A percentile compares a stretch with the other conserved stretches of the same genome.
phyloP scores from a whole-genome alignment of 2,797 vertebrate genomes.

The Gallinago stenura region DNA sequence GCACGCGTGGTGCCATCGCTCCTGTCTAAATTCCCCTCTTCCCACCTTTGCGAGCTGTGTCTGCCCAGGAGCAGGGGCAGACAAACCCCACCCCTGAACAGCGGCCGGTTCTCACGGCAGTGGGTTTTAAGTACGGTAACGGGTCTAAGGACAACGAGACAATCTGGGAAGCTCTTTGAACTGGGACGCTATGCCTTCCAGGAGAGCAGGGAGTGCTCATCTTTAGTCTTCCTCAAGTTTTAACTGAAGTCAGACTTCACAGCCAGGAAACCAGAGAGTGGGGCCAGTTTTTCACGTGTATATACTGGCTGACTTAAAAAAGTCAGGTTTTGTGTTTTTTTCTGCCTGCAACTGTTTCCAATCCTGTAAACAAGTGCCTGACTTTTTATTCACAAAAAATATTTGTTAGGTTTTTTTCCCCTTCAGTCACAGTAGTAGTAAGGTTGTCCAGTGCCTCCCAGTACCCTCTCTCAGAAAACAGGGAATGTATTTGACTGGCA shows the following conservation, averaged over 20 bases:
- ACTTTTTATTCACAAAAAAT: background rate
- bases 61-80: background rate
- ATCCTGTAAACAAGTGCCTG: background rate
- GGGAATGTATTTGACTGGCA: background rate
- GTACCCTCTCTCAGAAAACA: background rate
- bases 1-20: fast-evolving
- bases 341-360: background rate
- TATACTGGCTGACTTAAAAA: background rate
- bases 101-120: fast-evolving
- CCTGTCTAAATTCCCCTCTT: background rate
- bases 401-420: background rate
- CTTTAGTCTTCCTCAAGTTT: background rate
- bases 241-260: background rate
- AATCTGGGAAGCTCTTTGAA: background rate
- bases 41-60: fast-evolving
- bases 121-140: fast-evolving
- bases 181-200: fast-evolving
- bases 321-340: background rate
- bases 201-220: background rate
- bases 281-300: background rate
- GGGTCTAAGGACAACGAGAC: fast-evolving
- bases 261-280: background rate
- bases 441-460: background rate
- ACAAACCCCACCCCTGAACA: fast-evolving
- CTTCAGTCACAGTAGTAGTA: background rate